These are phyloP conservation scores for Cebus imitator DNA, from an alignment of 2,113 vertebrate genomes.

Conservation along the genomic window DNA sequence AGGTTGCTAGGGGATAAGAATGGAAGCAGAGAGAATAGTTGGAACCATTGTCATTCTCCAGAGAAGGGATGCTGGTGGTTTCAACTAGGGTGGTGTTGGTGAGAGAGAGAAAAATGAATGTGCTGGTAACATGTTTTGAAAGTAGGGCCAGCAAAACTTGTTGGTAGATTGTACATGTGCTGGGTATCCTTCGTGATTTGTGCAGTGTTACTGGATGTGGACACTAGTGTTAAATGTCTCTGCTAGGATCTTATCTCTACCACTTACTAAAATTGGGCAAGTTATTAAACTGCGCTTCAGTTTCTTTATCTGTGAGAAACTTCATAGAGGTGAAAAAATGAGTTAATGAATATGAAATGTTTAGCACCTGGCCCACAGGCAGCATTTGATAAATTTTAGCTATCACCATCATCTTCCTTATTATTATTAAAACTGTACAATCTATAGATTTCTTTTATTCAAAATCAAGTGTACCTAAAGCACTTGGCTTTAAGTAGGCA, in stretches of 20 bases:
- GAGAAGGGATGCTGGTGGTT: background rate
- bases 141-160: background rate
- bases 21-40: background rate
- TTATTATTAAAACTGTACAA: background rate
- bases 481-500: background rate
- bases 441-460: background rate
- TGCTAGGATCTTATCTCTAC: background rate
- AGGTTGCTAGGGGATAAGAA: background rate
- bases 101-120: background rate
- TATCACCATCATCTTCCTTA: background rate
- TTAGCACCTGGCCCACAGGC: background rate
- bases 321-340: background rate
- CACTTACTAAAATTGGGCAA: background rate
- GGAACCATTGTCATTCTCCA: background rate
- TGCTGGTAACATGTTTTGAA: background rate
- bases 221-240: background rate
- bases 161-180: too few relatives aligned
- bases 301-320: background rate
- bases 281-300: background rate
- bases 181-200: background rate
- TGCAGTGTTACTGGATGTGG: background rate
- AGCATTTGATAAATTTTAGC: background rate
- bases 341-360: background rate
- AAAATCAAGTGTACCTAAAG: background rate
- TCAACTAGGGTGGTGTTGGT: rapidly evolving